A percentile compares a stretch with the other conserved stretches of the same genome.
phyloP scores from a whole-genome alignment of 1,140 invertebrate genomes.

The Halyomorpha halys region DNA sequence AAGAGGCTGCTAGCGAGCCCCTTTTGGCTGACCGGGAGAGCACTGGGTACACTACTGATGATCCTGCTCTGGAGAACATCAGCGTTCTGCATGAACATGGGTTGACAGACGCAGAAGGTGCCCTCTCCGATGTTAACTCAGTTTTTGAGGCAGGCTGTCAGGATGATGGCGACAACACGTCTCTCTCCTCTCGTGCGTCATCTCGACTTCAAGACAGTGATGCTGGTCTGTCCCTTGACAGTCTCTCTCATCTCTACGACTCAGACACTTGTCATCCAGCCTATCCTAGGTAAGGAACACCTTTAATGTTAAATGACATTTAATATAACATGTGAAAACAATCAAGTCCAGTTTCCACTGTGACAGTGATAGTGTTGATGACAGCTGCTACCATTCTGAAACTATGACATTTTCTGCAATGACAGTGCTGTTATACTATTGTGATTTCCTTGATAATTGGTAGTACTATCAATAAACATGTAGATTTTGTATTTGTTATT shows the following conservation, averaged over 20 bases:
- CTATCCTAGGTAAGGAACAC: conserved; percentile 32
- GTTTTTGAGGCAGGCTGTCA: conserved; percentile 47
- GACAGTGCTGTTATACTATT: no score
- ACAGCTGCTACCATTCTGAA: no score
- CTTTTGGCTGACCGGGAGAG: conserved; percentile 49
- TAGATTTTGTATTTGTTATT: no score
- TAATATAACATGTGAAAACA: no score
- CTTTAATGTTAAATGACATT: no score
- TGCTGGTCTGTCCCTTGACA: conserved; percentile 62
- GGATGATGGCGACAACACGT: conserved; percentile 51
- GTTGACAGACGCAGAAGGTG: conserved; percentile 72
- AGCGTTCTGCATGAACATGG: conserved; percentile 74
- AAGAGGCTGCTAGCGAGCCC: conserved; percentile 49
- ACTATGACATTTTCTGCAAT: no score
- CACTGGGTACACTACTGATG: conserved; percentile 70
- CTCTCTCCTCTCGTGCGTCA: conserved; percentile 64
- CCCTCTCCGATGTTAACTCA: conserved; percentile 75
- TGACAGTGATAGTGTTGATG: no score
- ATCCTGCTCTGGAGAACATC: conserved; percentile 69
- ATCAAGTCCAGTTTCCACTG: no score
- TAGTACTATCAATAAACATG: no score
- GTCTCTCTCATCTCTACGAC: conserved; percentile 70
- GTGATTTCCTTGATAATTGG: no score
- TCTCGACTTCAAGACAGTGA: conserved; percentile 65
- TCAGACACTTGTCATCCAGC: conserved; percentile 53